Evolutionary conservation across 1,140 invertebrate species (phyloP), one percentile per base, ranked within the genome.

Genomic region (Polypedilum vanderplanki): DNA sequence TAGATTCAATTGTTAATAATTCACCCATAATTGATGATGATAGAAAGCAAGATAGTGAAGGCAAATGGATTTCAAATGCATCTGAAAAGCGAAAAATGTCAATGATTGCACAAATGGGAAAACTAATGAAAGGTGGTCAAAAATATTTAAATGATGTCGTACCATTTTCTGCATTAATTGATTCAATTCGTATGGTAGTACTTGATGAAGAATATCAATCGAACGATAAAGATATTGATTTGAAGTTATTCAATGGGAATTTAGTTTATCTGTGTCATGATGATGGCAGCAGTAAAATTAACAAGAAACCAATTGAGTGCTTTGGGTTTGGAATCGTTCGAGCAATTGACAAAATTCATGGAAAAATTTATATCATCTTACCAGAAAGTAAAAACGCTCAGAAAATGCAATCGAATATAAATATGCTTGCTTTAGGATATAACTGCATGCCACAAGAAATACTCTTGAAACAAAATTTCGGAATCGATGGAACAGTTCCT

Each of bases 321-420:
- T 76, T 79, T 18, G 81, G 81, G 20, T 78, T 83, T 40, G 81
- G 81, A 67, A 77, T 83, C 15, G 81, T 82, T 15, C 79, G 81
- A 1, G 78, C 77, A 40, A 76, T 82, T 40, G 80, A 82, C 73
- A 77, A 78, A 24, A 41, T 78, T 7, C 5, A 73, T 0, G 46
- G 77, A 7, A 67, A 76, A 41, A 9, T 81, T 7, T 83, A 79
- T 75, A 74, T 83, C 0, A 3, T 80, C 9, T 79, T 81, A 0
- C 78, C 80, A 0, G n/a, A 70, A 22, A n/a, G 18, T 4, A 18
- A 70, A 5, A 77, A 80, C 76, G 70, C 78, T 0, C 4, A 73
- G 0, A n/a, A 40, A 0, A 73, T 75, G 0, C 75, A 81, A 2
- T n/a, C 73, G 0, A 10, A 76, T 7, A 79, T 82, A 7, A 78